Conservation (phyloP, 1,140 invertebrate species). For the Drosophila varians region DNA sequence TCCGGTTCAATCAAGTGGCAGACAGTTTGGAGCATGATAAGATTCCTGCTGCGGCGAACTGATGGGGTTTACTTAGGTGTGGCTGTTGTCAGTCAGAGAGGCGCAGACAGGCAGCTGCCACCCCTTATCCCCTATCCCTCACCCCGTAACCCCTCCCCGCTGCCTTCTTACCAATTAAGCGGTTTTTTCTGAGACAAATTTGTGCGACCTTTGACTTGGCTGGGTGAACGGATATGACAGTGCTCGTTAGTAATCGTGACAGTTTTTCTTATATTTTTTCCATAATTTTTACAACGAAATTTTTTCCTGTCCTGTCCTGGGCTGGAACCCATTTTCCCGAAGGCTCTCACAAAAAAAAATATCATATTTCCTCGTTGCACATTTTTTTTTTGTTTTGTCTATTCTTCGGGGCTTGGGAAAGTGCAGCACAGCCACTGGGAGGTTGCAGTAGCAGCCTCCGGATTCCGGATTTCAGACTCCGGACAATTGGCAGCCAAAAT, state of each 20-base stretch:
- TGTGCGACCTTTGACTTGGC: constrained; percentile 73
- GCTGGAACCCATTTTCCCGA: constrained; percentile 40
- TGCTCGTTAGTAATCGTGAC: constrained; percentile 76
- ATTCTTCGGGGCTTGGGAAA: constrained; percentile 62
- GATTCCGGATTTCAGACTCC: constrained; percentile 5
- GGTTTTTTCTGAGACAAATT: constrained; percentile 72
- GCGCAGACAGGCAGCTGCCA: constrained; percentile 68
- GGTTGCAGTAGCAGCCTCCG: constrained; percentile 32
- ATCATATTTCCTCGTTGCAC: constrained; percentile 73
- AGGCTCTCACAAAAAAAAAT: constrained; percentile 48
- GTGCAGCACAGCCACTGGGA: constrained; percentile 61
- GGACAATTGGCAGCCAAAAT: constrained; percentile 78
- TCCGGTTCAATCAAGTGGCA: constrained; percentile 72
- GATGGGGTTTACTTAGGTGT: constrained; percentile 65
- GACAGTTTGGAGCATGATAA: constrained; percentile 51
- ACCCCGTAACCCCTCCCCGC: not conserved
- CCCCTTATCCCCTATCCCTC: constrained; percentile 9
- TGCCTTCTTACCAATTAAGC: constrained; percentile 64
- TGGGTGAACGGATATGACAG: constrained; percentile 34
- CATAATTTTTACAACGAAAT: constrained; percentile 79
- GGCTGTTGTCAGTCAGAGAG: constrained; percentile 73
- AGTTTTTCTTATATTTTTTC: constrained; percentile 62
- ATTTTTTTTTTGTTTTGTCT: constrained; percentile 73
- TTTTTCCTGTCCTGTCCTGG: constrained; percentile 20
- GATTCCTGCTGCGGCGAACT: constrained; percentile 9